Evolutionary conservation across 2,797 vertebrate genomes (phyloP), one percentile per base, ranked within the genome.

Genomic region (Lophius americanus): DNA sequence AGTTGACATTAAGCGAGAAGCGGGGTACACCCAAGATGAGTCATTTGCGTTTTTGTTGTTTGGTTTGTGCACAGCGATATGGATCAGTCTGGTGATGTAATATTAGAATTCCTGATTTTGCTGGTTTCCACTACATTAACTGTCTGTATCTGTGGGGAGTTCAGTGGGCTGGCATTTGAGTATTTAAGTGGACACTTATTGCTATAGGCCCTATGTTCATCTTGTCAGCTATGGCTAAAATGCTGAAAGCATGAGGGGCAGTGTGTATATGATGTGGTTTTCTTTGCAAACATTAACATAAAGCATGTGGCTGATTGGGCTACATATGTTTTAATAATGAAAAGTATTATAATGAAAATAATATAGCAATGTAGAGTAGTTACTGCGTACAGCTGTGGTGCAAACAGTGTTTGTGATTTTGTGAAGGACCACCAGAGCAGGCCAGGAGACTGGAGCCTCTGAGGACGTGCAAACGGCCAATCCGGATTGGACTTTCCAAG

Each of bases 401-500:
- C 13, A 12, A 13, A 23, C 12, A 11, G 11, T 53, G n/a, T 3
- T 43, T 9, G 48, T 46, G 10, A 32, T 9, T 50, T 14, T 82
- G 76, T 91, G 63, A 64, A 96, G 96, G 89, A 73, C 83, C 75
- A 7, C 78, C 78, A 58, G 88, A 90, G 61, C 84, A 79, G 49
- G 70, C 4, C 75, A 93, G 91, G 85, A 95, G 94, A 89, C 75
- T 97, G 47, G 88, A 92, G 67, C 96, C 96, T 80, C 94, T 98
- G 69, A 95, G 91, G 89, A 98, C 96, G 0, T 94, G 96, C 84
- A 83, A 84, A 36, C 89, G 95, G 11, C 96, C 96, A 14, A 95
- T 98, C 82, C 92, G 96, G 68, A 85, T 97, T 23, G 96, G 96
- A 33, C 93, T 98, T 69, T 98, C 96, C 82, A 96, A 92, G 90